Evolutionary conservation across 2,113 vertebrate species (phyloP), one percentile per base, ranked within the genome.

Genomic region (Smithornis capensis): DNA sequence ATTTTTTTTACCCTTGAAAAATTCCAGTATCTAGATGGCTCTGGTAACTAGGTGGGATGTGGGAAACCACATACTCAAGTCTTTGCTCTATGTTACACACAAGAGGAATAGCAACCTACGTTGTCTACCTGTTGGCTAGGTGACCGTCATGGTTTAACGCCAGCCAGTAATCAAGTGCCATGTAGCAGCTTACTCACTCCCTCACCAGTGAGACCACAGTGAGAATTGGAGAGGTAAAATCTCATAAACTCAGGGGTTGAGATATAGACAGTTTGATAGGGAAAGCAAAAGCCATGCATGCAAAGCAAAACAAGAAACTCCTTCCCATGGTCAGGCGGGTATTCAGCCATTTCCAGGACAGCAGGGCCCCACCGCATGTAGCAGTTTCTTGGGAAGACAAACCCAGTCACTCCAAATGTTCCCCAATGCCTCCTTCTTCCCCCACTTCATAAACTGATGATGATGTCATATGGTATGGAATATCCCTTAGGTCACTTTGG

Each of bases 121-220:
- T 21, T n/a, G 68, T 81, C 25, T 38, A 9, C 16, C 5, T 38
- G 38, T 52, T 63, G 76, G 1, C 14, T 35, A 7, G 5, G 18
- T 79, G 52, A 47, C 35, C 19, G 8, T 19, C 4, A 4, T 35
- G 29, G 29, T 55, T 47, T 31, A 40, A 69, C 17, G 9, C 17
- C 70, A 69, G n/a, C 10, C 38, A 75, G 18, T 33, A 81, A 14
- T 14, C 22, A 28, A 73, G 33, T 25, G 6, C 53, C 29, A 40
- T 0, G 0, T 10, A 53, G 38, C 38, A 47, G 47, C 24, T 55
- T 3, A 0, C n/a, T 22, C 38, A 29, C 10, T 73, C 23, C 24
- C 38, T 7, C 29, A 22, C 2, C 29, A 45, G 8, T 1, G 18
- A 60, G n/a, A 60, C 29, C 7, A 1, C 38, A 47, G 19, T 55